Evolutionary conservation across 2,113 vertebrate genomes (phyloP).

Genomic region (Pogonocichla stellata): DNA sequence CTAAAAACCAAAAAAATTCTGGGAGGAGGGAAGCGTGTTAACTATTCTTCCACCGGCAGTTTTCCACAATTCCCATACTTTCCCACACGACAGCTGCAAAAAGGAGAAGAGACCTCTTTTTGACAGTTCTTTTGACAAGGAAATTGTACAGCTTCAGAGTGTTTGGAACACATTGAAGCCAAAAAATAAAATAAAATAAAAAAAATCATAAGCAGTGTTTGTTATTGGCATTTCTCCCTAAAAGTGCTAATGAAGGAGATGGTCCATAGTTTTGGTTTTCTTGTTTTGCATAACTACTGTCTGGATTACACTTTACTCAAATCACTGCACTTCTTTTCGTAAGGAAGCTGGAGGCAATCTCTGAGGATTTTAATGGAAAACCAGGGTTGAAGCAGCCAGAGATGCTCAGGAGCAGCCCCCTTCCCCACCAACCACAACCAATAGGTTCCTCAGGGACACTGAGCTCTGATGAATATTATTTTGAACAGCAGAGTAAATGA

Average conservation of each 20-base stretch:
- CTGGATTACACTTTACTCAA: not conserved
- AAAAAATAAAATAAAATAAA: not conserved
- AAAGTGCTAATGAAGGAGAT: not conserved
- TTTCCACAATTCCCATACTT: not conserved
- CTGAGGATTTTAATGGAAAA: not conserved
- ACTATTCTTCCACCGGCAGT: not conserved
- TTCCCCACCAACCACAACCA: not conserved
- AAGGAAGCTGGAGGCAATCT: not conserved
- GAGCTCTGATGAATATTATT: not conserved
- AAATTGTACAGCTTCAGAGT: not conserved
- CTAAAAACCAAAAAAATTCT: not conserved
- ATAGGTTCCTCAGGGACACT: not conserved
- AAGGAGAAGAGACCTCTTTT: not conserved
- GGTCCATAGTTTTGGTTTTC: not conserved
- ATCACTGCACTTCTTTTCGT: not conserved
- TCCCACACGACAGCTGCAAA: not conserved
- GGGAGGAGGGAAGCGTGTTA: not conserved
- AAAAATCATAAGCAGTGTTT: not conserved
- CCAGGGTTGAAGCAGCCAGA: not conserved
- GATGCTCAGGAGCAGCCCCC: not conserved
- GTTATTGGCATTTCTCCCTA: not conserved
- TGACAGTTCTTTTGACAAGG: not conserved
- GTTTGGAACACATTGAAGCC: not conserved
- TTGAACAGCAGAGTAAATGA: not conserved
- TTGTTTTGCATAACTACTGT: not conserved